Conservation (phyloP, 2,113 vertebrate genomes). For the Aegithalos caudatus region DNA sequence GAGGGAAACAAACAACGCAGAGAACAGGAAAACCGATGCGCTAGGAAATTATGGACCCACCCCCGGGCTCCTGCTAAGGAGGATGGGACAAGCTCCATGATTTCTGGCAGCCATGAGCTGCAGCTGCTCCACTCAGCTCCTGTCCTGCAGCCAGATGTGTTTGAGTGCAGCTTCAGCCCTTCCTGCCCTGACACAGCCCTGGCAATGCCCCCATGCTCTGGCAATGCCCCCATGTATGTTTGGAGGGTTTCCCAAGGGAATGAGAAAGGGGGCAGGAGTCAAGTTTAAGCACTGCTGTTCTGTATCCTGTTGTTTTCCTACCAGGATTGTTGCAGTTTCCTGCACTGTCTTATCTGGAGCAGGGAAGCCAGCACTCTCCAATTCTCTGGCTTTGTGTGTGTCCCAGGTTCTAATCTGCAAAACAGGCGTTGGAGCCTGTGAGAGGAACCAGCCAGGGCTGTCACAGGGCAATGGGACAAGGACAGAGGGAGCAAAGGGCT, state of each 20-base stretch:
- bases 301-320: conserved; percentile 62
- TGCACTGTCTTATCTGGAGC: conserved; percentile 52
- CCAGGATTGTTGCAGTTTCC: conserved; percentile 48
- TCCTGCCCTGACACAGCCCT: background rate
- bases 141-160: background rate
- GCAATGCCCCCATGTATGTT: background rate
- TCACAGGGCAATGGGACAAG: background rate
- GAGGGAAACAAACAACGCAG: background rate
- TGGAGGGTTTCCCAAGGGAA: background rate
- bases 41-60: conserved; percentile 45
- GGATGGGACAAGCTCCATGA: background rate
- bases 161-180: background rate
- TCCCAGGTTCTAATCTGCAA: background rate
- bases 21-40: background rate
- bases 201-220: background rate
- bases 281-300: background rate
- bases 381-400: background rate
- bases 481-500: background rate
- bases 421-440: background rate
- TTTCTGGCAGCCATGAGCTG: conserved; percentile 35
- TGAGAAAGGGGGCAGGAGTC: background rate
- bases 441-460: background rate
- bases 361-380: background rate
- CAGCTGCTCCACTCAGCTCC: background rate
- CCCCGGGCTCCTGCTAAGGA: conserved; percentile 5